Percentiles rank a stretch among this genome's conserved stretches.
phyloP scores from a whole-genome alignment of 1,140 invertebrate species.

The Drosophila yakuba region DNA sequence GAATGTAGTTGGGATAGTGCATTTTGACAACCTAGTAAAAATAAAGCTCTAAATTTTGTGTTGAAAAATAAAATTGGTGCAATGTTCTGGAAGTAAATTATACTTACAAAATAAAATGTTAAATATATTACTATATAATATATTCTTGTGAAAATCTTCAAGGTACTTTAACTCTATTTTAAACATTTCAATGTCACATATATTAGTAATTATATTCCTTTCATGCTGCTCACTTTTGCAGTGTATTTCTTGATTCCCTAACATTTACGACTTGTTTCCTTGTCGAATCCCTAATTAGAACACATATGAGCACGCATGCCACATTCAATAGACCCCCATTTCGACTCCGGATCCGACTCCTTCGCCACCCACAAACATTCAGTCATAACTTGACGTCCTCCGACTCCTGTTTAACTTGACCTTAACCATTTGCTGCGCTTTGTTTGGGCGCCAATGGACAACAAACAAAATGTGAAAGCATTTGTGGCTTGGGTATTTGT shows the following conservation, averaged over 20 bases:
- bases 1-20: constrained; percentile 18
- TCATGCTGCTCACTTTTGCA: not conserved
- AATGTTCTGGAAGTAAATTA: too few species aligned
- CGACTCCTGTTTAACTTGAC: constrained; percentile 49
- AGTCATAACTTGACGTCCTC: constrained; percentile 9
- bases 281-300: constrained; percentile 55
- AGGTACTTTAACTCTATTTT: too few species aligned
- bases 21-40: not conserved
- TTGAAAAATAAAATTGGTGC: not conserved
- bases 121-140: too few species aligned
- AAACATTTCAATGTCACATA: too few species aligned
- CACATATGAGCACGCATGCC: constrained; percentile 60
- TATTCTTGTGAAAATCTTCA: too few species aligned
- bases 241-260: constrained; percentile 33
- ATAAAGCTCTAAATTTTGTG: not conserved
- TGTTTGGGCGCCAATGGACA: constrained; percentile 37
- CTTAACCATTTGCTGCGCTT: constrained; percentile 64
- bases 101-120: too few species aligned
- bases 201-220: not conserved
- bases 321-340: constrained; percentile 17
- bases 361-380: constrained; percentile 4
- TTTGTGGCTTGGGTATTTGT: too few species aligned
- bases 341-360: not conserved
- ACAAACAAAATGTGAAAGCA: constrained; percentile 5
- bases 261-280: constrained; percentile 43